Percentiles rank a stretch among this genome's conserved stretches.
Conservation (phyloP, 1,140 invertebrate species). For the Paraescarpia echinospica region DNA sequence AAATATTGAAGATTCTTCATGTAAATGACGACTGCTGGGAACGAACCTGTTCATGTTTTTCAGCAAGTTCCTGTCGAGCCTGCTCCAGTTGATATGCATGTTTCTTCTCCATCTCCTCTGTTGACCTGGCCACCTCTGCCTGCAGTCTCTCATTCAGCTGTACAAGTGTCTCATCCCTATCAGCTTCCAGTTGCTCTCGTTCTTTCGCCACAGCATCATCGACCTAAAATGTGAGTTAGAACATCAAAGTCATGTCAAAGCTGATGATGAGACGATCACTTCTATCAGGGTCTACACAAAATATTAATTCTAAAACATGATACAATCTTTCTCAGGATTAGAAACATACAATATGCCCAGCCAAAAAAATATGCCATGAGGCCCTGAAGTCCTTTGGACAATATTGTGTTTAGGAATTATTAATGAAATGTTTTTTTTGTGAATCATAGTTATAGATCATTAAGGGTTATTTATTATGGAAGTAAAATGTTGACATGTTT, state of each 20-base stretch:
- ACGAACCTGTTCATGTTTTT: conserved; percentile 44
- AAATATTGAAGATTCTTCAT: too few species aligned
- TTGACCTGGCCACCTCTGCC: conserved; percentile 38
- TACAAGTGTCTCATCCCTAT: neutral
- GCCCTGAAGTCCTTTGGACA: too few species aligned
- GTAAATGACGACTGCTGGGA: neutral
- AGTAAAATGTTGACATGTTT: too few species aligned
- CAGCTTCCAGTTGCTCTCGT: neutral
- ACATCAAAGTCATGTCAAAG: neutral
- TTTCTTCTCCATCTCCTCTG: conserved; percentile 41
- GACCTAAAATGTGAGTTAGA: neutral
- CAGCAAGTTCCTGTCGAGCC: conserved; percentile 35
- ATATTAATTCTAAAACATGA: too few species aligned
- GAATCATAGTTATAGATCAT: too few species aligned
- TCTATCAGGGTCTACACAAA: too few species aligned
- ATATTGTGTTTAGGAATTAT: too few species aligned
- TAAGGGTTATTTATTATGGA: too few species aligned
- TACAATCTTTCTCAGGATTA: too few species aligned
- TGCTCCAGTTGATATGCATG: conserved; percentile 43
- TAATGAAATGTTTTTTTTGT: too few species aligned
- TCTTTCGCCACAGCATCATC: neutral
- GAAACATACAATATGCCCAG: too few species aligned
- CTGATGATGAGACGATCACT: neutral
- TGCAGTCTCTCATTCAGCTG: conserved; percentile 37
- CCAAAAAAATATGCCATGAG: too few species aligned